phyloP scores from a whole-genome alignment of 92 coral and sea anemone genomes.

The Phenganax subtilis region DNA sequence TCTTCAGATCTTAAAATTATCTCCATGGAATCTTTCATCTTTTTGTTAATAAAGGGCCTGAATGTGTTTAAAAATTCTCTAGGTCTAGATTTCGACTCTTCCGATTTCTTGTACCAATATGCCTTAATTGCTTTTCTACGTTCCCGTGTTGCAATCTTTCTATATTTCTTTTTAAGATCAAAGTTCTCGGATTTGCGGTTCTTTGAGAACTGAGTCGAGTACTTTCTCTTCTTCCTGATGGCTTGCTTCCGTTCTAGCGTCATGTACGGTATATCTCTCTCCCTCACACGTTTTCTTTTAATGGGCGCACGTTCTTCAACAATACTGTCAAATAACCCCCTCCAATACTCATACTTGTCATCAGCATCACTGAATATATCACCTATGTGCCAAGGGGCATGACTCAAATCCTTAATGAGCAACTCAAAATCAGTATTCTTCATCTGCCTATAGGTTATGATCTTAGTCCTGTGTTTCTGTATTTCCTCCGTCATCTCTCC shows the following conservation, averaged over 20 bases:
- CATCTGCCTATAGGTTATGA: conserved; percentile 47
- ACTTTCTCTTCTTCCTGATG: conserved; percentile 56
- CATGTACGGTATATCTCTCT: conserved; percentile 57
- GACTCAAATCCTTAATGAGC: conserved; percentile 41
- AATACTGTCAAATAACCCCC: conserved; percentile 37
- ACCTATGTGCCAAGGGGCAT: conserved; percentile 55
- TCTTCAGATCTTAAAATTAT: background rate
- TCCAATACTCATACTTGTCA: conserved; percentile 47
- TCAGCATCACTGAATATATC: conserved; percentile 44
- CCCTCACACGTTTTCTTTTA: conserved; percentile 46
- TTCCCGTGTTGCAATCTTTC: conserved; percentile 33
- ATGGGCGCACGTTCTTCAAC: conserved; percentile 40
- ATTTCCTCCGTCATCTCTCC: conserved; percentile 58
- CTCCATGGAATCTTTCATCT: too few relatives aligned
- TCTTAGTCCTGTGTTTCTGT: conserved; percentile 51
- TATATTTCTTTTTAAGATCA: conserved; percentile 51
- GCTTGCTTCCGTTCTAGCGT: conserved; percentile 51
- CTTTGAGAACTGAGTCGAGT: conserved; percentile 45
- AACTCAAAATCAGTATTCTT: conserved; percentile 52
- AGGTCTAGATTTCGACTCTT: too few relatives aligned
- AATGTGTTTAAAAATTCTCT: too few relatives aligned
- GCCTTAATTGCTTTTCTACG: too few relatives aligned
- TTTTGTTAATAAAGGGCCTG: too few relatives aligned
- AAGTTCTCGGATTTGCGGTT: conserved; percentile 48
- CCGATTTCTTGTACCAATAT: too few relatives aligned